Percentiles rank a stretch among this genome's conserved stretches.
Conservation (phyloP, 2,113 vertebrate species). For the Pterocles orientalis region DNA sequence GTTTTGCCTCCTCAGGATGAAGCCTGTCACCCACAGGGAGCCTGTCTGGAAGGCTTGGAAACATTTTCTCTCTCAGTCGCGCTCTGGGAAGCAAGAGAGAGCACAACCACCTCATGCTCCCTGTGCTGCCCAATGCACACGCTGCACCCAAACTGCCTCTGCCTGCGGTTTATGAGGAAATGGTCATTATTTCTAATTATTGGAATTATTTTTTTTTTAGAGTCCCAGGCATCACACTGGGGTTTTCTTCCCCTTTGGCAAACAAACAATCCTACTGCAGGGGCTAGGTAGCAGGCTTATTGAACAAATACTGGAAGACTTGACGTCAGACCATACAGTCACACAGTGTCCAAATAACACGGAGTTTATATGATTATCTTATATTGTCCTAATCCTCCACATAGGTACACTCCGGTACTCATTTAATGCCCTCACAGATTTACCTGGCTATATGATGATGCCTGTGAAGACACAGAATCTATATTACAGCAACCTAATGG, state of each 20-base stretch:
- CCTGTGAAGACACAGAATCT: not conserved
- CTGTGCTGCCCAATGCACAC: fast-evolving
- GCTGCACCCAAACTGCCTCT: not conserved
- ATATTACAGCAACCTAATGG: not conserved
- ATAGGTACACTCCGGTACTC: not conserved
- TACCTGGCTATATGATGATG: not conserved
- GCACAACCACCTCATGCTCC: not conserved
- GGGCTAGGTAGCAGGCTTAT: not conserved
- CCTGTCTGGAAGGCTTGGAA: not conserved
- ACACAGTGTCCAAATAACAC: not conserved
- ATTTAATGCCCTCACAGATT: not conserved
- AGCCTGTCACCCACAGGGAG: not conserved
- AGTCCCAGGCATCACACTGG: not conserved
- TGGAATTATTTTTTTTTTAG: not conserved
- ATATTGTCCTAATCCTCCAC: not conserved
- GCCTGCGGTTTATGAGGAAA: not conserved
- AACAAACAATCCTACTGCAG: not conserved
- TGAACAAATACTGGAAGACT: not conserved
- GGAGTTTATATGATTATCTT: not conserved
- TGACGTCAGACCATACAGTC: not conserved
- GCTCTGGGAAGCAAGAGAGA: not conserved
- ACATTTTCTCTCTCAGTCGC: not conserved
- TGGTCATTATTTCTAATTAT: not conserved
- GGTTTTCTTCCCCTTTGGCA: not conserved
- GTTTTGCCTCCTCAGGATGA: not conserved